Evolutionary conservation across 2,888 invertebrate species (phyloP), one percentile per base, ranked within the genome.

Genomic region (Melanophora roralis): DNA sequence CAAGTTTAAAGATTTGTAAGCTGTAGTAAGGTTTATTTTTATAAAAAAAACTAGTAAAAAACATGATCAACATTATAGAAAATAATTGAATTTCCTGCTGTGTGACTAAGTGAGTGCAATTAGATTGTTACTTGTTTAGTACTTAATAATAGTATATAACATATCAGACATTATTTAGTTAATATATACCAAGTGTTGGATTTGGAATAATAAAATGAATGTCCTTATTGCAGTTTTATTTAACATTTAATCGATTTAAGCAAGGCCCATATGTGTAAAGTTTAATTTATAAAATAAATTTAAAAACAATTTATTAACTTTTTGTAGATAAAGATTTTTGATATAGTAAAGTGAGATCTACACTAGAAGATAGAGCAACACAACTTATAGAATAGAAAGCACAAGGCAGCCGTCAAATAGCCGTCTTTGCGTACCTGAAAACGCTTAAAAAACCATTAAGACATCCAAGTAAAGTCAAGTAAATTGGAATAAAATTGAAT

Each of bases 41-140:
- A 21, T 49, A 69, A 49, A 71, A 69, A 47, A 34, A 32, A 53
- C 38, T 65, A 32, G n/a, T 8, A 21, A n/a, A 36, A 34, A 55
- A 64, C 76, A 62, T 49, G 69, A 69, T 69, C 53, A 64, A 43
- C 69, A 51, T 69, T 55, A 65, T 64, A 71, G 43, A 55, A 77
- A 71, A 79, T 79, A 79, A 79, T 79, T 79, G 79, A 45, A 49
- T 79, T 71, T 79, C 79, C 74, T 79, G 75, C 79, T 75, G 79
- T 45, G 74, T 79, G 73, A 71, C 74, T 79, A 75, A 77, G 69
- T 77, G 49, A 59, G 19, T 43, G 69, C 79, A 75, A 75, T 75
- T 75, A 71, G 76, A 64, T 34, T 65, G 8, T 67, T 67, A 64
- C 57, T 57, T 49, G 64, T 60, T 36, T 43, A 36, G 12, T 11